Base-by-base conservation (phyloP, 2,888 invertebrate species). In the Tetheella fluctuosa region DNA sequence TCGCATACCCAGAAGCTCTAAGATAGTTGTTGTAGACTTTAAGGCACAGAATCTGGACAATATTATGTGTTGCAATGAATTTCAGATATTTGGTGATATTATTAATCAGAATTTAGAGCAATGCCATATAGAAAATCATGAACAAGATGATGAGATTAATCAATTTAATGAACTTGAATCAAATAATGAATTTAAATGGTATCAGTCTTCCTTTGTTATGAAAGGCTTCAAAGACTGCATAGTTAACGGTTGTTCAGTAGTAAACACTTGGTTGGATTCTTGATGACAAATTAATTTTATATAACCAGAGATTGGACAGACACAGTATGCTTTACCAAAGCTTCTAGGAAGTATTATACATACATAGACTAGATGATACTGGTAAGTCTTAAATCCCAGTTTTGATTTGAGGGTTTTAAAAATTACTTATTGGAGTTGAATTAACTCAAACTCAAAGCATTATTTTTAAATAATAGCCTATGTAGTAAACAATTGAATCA, bases 181-280 rank as follows among this genome's bases (percentile, higher is more conserved):
- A 1, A 86, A 81, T 4, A 79, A 87, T 63, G 67, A 67, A 28
- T 68, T 73, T 12, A 82, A 80, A 58, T 95, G 95, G 95, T 94
- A 90, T 79, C 94, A 94, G 72, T 94, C 93, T 20, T 91, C 85
- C 58, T 89, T 91, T 79, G 81, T 92, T 30, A 87, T 95, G 83
- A 94, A 94, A 78, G 95, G 94, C 20, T 95, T 94, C 71, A 94
- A 94, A 85, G 94, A 94, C 75, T 90, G 90, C 71, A 77, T 91
- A 78, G 86, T 94, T 15, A 91, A 94, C 82, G 94, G 94, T 34
- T 87, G 83, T 69, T 94, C 94, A 13, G 87, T 94, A 23, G 91
- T 93, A 15, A 94, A 94, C 72, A 75, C 85, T 53, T 95, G 94
- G 94, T 67, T 83, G 34, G 76, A 81, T 60, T 81, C 79, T 65